Evolutionary conservation across 2,888 invertebrate genomes (phyloP).

Genomic region (Galeopsomyia nigrocyanea): DNA sequence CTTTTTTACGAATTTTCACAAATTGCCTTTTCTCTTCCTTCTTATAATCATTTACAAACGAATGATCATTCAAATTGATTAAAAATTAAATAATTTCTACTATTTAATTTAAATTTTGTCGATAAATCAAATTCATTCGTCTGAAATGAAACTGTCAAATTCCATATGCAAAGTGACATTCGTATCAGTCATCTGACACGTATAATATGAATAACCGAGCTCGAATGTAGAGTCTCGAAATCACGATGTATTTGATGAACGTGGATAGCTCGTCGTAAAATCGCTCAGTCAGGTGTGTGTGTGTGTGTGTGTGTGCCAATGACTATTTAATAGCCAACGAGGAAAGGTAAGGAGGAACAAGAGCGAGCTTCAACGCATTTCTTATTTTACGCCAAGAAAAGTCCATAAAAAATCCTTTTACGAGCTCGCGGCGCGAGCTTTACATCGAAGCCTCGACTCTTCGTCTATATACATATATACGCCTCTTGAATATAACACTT

Average conservation of each 20-base stretch:
- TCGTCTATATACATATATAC: constrained; percentile 3
- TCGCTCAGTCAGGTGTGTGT: constrained; percentile 24
- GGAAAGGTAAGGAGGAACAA: constrained; percentile 14
- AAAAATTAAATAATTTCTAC: no score
- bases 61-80: no score
- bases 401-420: constrained; percentile 38
- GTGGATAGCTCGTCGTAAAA: constrained; percentile 32
- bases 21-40: no score
- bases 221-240: constrained; percentile 17
- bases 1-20: no score
- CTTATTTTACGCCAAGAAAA: constrained; percentile 21
- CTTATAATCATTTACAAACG: no score
- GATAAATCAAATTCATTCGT: no score
- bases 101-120: no score
- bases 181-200: no score
- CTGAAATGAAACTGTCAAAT: no score
- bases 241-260: constrained; percentile 37
- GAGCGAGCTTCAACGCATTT: not conserved
- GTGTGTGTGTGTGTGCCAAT: constrained; percentile 21
- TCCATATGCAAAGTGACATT: no score
- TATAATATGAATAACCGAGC: constrained; percentile 29
- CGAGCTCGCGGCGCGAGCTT: constrained; percentile 17
- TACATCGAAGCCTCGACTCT: no score
- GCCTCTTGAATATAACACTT: not conserved
- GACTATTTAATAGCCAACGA: constrained; percentile 40